Evolutionary conservation across 2,113 vertebrate genomes (phyloP).

Genomic region (Heterocephalus glaber): DNA sequence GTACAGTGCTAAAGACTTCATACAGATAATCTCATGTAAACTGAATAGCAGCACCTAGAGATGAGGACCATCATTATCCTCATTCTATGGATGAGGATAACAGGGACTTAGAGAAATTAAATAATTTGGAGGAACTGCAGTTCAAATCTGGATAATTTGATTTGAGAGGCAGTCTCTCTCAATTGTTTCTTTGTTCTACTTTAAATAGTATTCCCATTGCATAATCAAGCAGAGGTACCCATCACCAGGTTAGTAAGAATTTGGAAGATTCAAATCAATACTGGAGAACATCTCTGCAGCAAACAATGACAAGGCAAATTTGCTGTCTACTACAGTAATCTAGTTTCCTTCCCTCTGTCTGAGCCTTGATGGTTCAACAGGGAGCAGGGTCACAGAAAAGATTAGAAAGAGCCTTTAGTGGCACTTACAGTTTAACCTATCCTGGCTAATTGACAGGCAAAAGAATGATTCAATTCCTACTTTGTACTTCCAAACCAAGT

Average conservation of each 20-base stretch:
- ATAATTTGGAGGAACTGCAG: conserved; percentile 21
- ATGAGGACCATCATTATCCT: background rate
- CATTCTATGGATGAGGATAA: background rate
- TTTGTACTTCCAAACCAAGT: background rate
- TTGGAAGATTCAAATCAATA: background rate
- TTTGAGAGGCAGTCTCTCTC: background rate
- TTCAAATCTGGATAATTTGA: background rate
- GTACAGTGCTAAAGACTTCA: background rate
- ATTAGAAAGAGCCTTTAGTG: background rate
- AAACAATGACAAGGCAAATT: background rate
- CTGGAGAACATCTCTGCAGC: background rate
- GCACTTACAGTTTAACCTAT: background rate
- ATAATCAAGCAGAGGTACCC: background rate
- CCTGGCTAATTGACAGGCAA: background rate
- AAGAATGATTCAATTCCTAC: background rate
- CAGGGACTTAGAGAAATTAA: background rate
- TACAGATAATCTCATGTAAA: background rate
- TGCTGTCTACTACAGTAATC: background rate
- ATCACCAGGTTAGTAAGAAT: background rate
- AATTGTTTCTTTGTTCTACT: background rate
- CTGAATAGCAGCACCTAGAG: background rate
- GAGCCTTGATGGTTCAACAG: background rate
- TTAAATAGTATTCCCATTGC: background rate
- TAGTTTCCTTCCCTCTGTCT: background rate
- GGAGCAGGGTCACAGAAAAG: background rate